Evolutionary conservation across 2,888 invertebrate genomes (phyloP).

Genomic region (Dysmachus trigonus): DNA sequence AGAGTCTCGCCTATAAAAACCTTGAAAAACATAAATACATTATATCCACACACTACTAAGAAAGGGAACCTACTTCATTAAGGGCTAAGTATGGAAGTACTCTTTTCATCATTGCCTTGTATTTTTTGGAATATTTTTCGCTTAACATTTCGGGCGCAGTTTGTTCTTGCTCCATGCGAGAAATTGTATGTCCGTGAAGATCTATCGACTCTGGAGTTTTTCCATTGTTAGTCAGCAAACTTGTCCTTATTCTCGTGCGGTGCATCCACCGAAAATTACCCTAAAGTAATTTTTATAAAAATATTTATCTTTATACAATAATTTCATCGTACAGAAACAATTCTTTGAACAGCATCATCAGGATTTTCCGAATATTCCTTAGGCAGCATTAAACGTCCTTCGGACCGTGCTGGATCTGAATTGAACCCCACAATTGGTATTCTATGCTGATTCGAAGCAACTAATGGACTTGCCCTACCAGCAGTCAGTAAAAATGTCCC

Average conservation of each 20-base stretch:
- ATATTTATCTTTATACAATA: background rate
- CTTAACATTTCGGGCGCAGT: constrained; percentile 59
- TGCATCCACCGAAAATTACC: constrained; percentile 87
- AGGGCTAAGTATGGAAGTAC: constrained; percentile 89
- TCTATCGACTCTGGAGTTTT: constrained; percentile 65
- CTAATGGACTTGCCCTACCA: constrained; percentile 65
- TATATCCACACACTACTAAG: background rate
- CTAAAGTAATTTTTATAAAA: constrained; percentile 60
- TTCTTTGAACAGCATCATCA: constrained; percentile 77
- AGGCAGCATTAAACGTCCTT: constrained; percentile 91
- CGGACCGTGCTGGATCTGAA: constrained; percentile 92
- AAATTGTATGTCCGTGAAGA: constrained; percentile 64
- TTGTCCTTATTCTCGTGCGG: constrained; percentile 88
- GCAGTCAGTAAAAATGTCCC: constrained; percentile 97
- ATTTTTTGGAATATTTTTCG: constrained; percentile 56
- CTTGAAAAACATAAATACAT: constrained; percentile 63
- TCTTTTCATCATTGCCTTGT: constrained; percentile 64
- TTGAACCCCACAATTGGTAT: constrained; percentile 98
- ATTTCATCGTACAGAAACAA: constrained; percentile 61
- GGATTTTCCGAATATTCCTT: constrained; percentile 84
- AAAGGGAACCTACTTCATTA: constrained; percentile 80
- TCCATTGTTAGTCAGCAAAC: constrained; percentile 74
- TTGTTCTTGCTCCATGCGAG: constrained; percentile 61
- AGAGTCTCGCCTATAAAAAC: constrained; percentile 97
- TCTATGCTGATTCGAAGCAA: constrained; percentile 64